Base-by-base conservation (phyloP, 1,140 invertebrate genomes). In the Caerostris extrusa region DNA sequence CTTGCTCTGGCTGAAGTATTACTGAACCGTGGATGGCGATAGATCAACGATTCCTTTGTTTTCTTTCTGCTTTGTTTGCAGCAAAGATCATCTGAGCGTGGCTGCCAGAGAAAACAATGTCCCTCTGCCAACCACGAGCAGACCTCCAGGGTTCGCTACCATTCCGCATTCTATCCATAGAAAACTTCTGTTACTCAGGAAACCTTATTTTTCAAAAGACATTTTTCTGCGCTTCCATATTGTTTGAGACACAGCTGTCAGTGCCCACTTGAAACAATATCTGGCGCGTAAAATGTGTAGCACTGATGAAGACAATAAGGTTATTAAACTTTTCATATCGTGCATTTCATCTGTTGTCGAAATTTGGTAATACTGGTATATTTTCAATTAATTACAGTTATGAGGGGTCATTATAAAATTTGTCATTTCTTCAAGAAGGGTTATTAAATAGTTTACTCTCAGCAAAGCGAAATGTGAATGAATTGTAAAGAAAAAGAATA, bases 61-160 rank as follows among this genome's bases (percentile, higher is more conserved):
- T 88, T 88, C 53, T 55, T 55, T 64, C 60, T 14, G 60, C 86
- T 88, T 64, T 88, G 60, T 88, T 60, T 88, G 50, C n/a, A 55
- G 86, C 60, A 88, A 64, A 88, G 61, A 50, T 88, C 86, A 88
- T 57, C 86, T 88, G 86, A 64, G 86, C 88, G 57, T 90, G n/a
- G 58, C 34, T 57, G n/a, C 50, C 5, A 12, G 50, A 77, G 71
- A 53, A 77, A 77, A 85, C 57, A 58, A 57, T 58, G 82, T 56
- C 82, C 55, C 82, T 17, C 10, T 7, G 14, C 19, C 17, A 8
- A 34, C 14, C 12, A 34, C 57, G 8, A 58, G 6, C 17, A 53
- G 14, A 81, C 57, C n/a, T 19, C 82, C 34, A 56, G 17, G 55
- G 82, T 57, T 10, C 19, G 19, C 50, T 34, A 10, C 8, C 2